phyloP scores from a whole-genome alignment of 2,888 invertebrate species.

The Andricus quercusramuli region DNA sequence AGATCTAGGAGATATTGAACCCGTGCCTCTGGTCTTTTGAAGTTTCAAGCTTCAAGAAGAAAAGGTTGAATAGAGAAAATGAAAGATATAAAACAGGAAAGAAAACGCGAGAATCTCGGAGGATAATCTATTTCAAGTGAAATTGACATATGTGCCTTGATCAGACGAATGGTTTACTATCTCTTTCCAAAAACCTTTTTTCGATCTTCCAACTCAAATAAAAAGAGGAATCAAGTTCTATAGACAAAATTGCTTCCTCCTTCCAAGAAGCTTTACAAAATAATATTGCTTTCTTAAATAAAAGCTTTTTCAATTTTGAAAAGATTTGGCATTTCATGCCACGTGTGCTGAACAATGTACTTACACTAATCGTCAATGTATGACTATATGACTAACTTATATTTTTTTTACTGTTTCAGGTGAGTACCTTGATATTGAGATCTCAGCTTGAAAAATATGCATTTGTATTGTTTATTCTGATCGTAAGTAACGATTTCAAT shows the following conservation, averaged over 20 bases:
- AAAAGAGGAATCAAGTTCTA: background rate
- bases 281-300: too few relatives aligned
- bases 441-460: too few relatives aligned
- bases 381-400: too few relatives aligned
- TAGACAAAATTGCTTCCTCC: background rate
- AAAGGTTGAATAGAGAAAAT: constrained; percentile 36
- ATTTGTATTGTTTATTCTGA: too few relatives aligned
- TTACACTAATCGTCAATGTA: too few relatives aligned
- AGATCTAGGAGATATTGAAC: constrained; percentile 23
- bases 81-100: constrained; percentile 21
- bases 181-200: constrained; percentile 3
- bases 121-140: constrained; percentile 39
- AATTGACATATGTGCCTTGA: constrained; percentile 35
- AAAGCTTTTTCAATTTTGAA: too few relatives aligned
- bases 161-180: constrained; percentile 17
- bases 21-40: constrained; percentile 8
- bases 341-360: too few relatives aligned
- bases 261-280: too few relatives aligned
- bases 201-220: background rate
- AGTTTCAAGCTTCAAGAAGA: constrained; percentile 17
- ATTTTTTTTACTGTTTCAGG: too few relatives aligned
- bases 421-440: too few relatives aligned
- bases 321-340: too few relatives aligned
- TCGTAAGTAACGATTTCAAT: too few relatives aligned
- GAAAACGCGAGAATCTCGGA: constrained; percentile 24